A percentile compares a stretch with the other conserved stretches of the same genome.
Conservation (phyloP, 2,797 vertebrate species). For the Gallirallus australis region DNA sequence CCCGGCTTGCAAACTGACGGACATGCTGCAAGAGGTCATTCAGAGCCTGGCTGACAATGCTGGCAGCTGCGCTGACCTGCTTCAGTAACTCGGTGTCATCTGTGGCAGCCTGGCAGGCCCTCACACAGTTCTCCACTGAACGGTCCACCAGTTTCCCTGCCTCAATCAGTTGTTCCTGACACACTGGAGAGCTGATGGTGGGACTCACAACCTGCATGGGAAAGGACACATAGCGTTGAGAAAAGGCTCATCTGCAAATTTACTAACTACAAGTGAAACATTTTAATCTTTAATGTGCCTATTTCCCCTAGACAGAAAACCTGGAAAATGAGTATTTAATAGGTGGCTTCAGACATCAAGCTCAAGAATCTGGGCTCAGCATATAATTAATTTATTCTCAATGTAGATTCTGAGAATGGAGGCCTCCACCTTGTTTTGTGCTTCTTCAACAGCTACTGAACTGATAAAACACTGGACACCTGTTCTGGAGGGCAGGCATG, state of each 20-base stretch:
- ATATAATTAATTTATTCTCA: background rate
- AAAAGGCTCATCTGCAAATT: background rate
- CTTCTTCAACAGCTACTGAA: background rate
- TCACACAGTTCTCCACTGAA: conserved; percentile 94
- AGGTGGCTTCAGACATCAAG: background rate
- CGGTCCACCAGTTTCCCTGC: conserved; percentile 97
- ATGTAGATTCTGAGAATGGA: background rate
- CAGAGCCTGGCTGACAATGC: conserved; percentile 94
- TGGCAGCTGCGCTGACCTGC: conserved; percentile 91
- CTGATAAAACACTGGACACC: background rate
- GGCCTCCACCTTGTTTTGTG: background rate
- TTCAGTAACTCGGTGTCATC: conserved; percentile 91
- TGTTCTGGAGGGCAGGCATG: background rate
- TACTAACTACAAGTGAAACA: background rate
- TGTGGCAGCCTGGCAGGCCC: conserved; percentile 92
- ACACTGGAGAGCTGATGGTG: conserved; percentile 97
- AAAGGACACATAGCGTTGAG: background rate
- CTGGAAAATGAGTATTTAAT: background rate
- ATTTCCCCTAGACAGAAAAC: background rate
- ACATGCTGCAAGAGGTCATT: conserved; percentile 95
- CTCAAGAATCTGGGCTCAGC: background rate
- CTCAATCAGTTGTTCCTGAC: conserved; percentile 98
- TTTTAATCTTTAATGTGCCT: background rate
- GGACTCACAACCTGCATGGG: conserved; percentile 91
- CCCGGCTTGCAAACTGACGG: conserved; percentile 94